Evolutionary conservation across 2,888 invertebrate genomes (phyloP), one percentile per base, ranked within the genome.

Genomic region (Amaurobius ferox): DNA sequence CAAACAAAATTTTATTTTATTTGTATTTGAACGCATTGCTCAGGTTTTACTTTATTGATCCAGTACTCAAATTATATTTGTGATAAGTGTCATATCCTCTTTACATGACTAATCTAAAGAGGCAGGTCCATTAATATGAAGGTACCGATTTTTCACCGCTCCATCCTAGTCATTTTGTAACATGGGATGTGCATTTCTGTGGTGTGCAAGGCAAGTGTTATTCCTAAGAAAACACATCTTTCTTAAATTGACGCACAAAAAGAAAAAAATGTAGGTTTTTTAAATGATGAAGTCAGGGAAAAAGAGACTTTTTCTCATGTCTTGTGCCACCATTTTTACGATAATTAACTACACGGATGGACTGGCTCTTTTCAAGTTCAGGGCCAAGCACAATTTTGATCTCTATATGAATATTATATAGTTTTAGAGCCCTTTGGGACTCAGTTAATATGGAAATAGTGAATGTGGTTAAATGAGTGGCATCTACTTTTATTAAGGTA

Each of bases 81-180:
- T n/a, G n/a, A n/a, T n/a, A n/a, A n/a, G n/a, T n/a, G n/a, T n/a
- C n/a, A n/a, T n/a, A n/a, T n/a, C n/a, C n/a, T n/a, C n/a, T n/a
- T n/a, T n/a, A n/a, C n/a, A n/a, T n/a, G n/a, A n/a, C n/a, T n/a
- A n/a, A n/a, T n/a, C n/a, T n/a, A n/a, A n/a, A n/a, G n/a, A n/a
- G n/a, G 44, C 11, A 23, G 55, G 55, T 3, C 55, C 66, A 66
- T 35, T 30, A 61, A 61, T 44, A 32, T 61, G 64, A 2, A 23
- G 23, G 55, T 55, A 55, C 55, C 11, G 23, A 44, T 55, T 55
- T 16, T 55, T 55, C 55, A 32, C 71, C 35, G 64, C 77, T 71
- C 70, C 77, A 77, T 83, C 76, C 83, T 83, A 83, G 83, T 83
- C 83, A 83, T 83, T 83, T 76, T 71, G 64, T 83, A 83, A 66